Base-by-base conservation (phyloP, 2,797 vertebrate genomes). In the Ctenochaetus hawaiiensis region DNA sequence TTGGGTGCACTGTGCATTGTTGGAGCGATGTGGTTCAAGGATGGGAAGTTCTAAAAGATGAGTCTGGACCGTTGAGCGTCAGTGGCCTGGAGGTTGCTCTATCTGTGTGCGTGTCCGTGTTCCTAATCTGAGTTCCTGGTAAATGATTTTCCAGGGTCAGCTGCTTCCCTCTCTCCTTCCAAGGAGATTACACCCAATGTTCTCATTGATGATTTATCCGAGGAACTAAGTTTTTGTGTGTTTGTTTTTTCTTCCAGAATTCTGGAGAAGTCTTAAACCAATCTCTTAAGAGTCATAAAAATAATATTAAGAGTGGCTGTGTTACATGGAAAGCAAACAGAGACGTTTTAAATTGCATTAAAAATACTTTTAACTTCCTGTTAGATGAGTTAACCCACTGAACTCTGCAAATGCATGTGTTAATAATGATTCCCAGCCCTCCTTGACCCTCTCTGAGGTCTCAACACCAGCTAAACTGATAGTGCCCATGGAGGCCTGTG, bases 61-160 rank as follows among this genome's bases (percentile, higher is more conserved):
- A 73, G 78, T 39, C n/a, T 39, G 65, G 78, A 39, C 63, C 39
- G 80, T 45, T n/a, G 57, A 82, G 71, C 8, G n/a, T 65, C 72
- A 45, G 26, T 53, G 69, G 79, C 48, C 51, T 58, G 69, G 47
- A 79, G 78, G 67, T 75, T 17, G 6, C 39, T 59, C 39, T 61
- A 7, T 71, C 60, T 81, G 67, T 5, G 44, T 30, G 76, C 34
- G 57, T 67, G 80, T 63, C 73, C 37, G 20, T 70, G 62, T 30
- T 64, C 52, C 77, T 90, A 86, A 91, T 93, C 85, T 77, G 45
- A 78, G 66, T 81, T 75, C 63, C 77, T 81, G 54, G 90, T 92
- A 79, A 93, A 94, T 92, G 83, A 93, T 93, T 93, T 92, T 80
- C 87, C 65, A 72, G 86, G 89, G 90, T 92, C 85, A 88, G 87